Evolutionary conservation across 2,113 vertebrate species (phyloP).

Genomic region (Calonectris borealis): DNA sequence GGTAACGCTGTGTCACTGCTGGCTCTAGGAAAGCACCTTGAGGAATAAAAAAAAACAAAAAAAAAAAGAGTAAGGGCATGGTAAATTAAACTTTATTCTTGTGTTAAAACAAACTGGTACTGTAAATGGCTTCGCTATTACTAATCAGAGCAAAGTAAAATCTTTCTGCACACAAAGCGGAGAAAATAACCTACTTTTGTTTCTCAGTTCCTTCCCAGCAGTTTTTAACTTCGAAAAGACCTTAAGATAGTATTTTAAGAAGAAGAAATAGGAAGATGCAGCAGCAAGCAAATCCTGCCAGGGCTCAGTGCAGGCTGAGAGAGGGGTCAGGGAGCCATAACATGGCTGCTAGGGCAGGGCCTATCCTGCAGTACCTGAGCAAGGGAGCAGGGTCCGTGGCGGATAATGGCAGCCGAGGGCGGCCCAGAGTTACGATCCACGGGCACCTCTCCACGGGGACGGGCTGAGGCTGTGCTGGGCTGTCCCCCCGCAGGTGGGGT

Average conservation of each 20-base stretch:
- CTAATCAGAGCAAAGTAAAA: neutral
- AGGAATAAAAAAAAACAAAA: neutral
- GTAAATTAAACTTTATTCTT: neutral
- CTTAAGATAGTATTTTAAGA: neutral
- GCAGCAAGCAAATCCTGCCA: neutral
- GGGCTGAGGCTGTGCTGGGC: neutral
- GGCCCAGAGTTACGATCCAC: neutral
- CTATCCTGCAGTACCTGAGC: neutral
- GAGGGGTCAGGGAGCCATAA: neutral
- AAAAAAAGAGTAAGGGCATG: neutral
- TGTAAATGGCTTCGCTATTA: neutral
- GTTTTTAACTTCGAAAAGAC: neutral
- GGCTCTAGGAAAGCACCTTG: neutral
- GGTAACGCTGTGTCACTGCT: accelerated
- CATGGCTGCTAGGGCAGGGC: accelerated
- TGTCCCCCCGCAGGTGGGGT: too few relatives aligned
- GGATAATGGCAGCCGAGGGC: accelerated
- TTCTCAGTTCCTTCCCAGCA: neutral
- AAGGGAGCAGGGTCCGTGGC: accelerated
- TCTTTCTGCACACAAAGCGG: neutral
- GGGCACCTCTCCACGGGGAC: neutral
- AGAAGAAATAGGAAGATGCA: neutral
- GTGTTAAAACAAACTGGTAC: neutral
- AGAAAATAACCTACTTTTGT: neutral
- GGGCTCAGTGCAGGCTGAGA: too few relatives aligned